Base-by-base conservation (phyloP, 2,888 invertebrate genomes). In the Timema cristinae region DNA sequence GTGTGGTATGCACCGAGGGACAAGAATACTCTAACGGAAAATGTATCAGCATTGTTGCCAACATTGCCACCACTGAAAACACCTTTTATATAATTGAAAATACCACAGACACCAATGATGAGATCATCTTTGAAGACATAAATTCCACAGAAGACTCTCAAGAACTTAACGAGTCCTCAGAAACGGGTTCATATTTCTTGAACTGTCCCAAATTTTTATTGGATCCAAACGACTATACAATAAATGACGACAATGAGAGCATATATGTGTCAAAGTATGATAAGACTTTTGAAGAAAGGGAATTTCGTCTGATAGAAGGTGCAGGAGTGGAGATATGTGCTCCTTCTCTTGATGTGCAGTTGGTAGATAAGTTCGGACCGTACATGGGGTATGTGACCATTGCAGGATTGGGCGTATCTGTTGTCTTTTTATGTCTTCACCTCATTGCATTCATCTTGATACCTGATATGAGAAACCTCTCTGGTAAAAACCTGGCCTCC, bases 401-500 rank as follows among this genome's bases (percentile, higher is more conserved):
- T 47, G 79, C 81, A 15, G 84, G 85, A 2, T 78, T 85, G 10
- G 81, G 84, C 0, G 78, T 85, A 10, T 86, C 86, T 0, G 79
- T 84, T 61, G 75, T 84, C 48, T 84, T 83, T 75, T 78, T 86
- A 6, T 71, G 82, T 16, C 75, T 84, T 7, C 85, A 85, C 74
- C 78, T 86, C 15, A 74, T 81, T 5, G 83, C 84, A 1, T 85
- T 85, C 76, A 76, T 80, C 49, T 72, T 83, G 16, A 81, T 85
- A 16, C 81, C 84, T 0, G 83, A 84, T 68, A 78, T 86, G 63
- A 80, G 84, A 61, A 86, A 85, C 76, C 79, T 84, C 51, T 84
- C 85, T 6, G 86, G 86, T 16, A 84, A 84, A 76, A 85, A 85
- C 75, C 76, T 86, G 66, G 83, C 85, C n/a, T 83, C 84, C n/a